phyloP scores from a whole-genome alignment of 2,797 vertebrate species.

The Pterois miles region DNA sequence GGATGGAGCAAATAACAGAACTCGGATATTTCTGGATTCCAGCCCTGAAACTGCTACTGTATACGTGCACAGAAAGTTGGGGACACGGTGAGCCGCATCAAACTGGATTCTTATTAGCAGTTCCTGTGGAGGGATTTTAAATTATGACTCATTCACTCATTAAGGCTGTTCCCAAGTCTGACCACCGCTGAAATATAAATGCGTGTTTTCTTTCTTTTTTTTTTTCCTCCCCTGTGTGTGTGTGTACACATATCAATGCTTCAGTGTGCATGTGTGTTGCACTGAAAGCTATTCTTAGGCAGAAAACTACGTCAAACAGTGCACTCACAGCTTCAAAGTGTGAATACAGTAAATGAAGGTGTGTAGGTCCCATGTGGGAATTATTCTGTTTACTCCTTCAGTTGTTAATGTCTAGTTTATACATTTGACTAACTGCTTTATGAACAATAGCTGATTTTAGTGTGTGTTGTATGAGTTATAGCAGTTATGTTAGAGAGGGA shows the following conservation, averaged over 20 bases:
- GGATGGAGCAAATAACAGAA: constrained; percentile 43
- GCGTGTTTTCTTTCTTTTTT: not conserved
- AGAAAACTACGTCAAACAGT: constrained; percentile 19
- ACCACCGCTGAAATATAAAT: constrained; percentile 51
- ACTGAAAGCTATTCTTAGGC: constrained; percentile 45
- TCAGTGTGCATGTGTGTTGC: constrained; percentile 26
- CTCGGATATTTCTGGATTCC: constrained; percentile 59
- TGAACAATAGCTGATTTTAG: constrained; percentile 15
- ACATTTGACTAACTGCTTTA: constrained; percentile 20
- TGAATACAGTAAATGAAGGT: constrained; percentile 17
- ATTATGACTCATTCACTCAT: constrained; percentile 75
- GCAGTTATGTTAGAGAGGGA: not conserved
- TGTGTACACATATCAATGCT: constrained; percentile 12
- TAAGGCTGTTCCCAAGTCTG: constrained; percentile 61
- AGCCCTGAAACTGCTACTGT: constrained; percentile 27
- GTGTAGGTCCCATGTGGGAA: constrained; percentile 13
- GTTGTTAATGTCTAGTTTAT: constrained; percentile 16
- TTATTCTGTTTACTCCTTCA: constrained; percentile 14
- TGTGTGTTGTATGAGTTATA: not conserved
- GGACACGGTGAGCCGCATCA: constrained; percentile 38
- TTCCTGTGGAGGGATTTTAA: constrained; percentile 53
- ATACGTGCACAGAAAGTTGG: constrained; percentile 31
- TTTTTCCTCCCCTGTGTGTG: not conserved
- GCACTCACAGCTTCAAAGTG: constrained; percentile 30
- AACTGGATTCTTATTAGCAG: constrained; percentile 59